Evolutionary conservation across 35 echinoderm and acorn worm species (phyloP), one percentile per base, ranked within the genome.

Genomic region (Apostichopus californicus): DNA sequence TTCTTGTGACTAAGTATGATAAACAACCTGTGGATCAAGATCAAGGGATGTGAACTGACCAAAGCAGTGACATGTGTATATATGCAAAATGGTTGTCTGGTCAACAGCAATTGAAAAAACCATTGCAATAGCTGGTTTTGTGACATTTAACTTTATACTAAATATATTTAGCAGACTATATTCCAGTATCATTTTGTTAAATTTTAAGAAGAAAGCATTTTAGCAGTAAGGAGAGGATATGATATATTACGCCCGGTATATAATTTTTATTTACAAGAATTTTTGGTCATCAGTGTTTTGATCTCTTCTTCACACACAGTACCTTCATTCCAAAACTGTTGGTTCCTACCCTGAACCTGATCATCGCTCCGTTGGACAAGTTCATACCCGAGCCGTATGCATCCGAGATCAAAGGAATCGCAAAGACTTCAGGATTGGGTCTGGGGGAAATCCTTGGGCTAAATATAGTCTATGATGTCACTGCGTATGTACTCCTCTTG

Each of bases 391-490:
- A 56, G 14, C 97, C 97, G 5, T 98, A 98, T 81, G 78, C 94
- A 20, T 90, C 81, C 7, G 97, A 98, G 87, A 96, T 98, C 59
- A 89, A 73, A 79, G 91, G 97, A 1, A 93, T 98, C 18, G 93
- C 97, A 65, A 96, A 96, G 15, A 78, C 58, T 17, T 14, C 92
- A 14, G 78, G 80, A 6, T 18, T 98, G 5, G 82, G 85, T 17
- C 14, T 94, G 24, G 97, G 97, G 54, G 90, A 98, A 81, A 68
- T 98, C 3, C 53, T 94, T 0, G 80, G 78, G 3, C 53, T 94
- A 3, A 98, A 96, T 77, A 93, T 96, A 34, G 56, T 98, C 21
- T 98, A 98, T 91, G 97, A 98, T 77, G 81, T 96, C 77, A 82
- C 94, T 54, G 95, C 93, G 97, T 98, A 96, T 91, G 97, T 96